These are phyloP conservation scores for Microhierax caerulescens DNA, from an alignment of 2,797 vertebrate species.

Conservation along the genomic window DNA sequence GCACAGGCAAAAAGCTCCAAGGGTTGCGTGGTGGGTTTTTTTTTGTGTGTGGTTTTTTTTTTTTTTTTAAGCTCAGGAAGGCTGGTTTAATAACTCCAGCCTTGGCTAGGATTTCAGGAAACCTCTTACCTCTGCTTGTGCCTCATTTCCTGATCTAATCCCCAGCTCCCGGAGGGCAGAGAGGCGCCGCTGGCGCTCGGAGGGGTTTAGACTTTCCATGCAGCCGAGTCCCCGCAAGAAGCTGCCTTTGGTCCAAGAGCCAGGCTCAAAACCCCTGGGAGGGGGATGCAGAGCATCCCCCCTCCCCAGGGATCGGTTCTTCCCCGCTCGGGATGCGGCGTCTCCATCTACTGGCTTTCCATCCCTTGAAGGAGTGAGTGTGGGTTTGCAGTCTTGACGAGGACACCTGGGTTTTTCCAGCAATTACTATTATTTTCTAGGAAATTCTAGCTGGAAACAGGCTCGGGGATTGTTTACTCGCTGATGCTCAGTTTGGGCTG, in stretches of 20 bases:
- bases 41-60: too few species aligned
- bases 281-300: fast-evolving
- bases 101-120: constrained; percentile 41
- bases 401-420: background rate
- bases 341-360: background rate
- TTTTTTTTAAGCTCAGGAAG: background rate
- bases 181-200: constrained; percentile 15
- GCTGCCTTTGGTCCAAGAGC: background rate
- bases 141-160: constrained; percentile 62
- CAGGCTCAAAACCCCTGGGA: fast-evolving
- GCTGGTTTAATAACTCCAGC: background rate
- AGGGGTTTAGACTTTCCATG: background rate
- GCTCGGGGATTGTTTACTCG: background rate
- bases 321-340: fast-evolving
- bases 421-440: background rate
- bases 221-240: background rate
- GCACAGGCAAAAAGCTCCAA: fast-evolving
- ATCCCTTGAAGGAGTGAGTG: background rate
- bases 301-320: fast-evolving
- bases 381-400: background rate
- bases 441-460: constrained; percentile 19
- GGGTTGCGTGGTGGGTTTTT: fast-evolving
- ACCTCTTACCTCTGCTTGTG: constrained; percentile 60
- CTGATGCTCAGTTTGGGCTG: background rate
- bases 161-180: constrained; percentile 33